A percentile compares a stretch with the other conserved stretches of the same genome.
These are phyloP conservation scores for Syngnathus typhle DNA, from an alignment of 2,113 vertebrate genomes.

Conservation along the genomic window DNA sequence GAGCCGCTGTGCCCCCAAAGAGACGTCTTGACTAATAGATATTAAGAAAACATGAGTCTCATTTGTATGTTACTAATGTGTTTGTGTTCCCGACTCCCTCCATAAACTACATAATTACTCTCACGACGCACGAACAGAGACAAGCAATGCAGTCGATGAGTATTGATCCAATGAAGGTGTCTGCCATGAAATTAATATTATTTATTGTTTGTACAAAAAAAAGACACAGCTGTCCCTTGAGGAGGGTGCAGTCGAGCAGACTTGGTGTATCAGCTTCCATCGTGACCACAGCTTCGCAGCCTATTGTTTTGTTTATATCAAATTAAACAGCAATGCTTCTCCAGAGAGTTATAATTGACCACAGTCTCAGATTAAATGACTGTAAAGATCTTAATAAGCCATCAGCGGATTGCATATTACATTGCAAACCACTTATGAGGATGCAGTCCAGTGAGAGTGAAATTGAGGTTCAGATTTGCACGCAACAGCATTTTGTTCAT, in stretches of 20 bases:
- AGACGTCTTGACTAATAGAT: slow-evolving; percentile 21
- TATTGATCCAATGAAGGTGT: slow-evolving; percentile 60
- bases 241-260: slow-evolving; percentile 28
- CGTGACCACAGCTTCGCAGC: slow-evolving; percentile 64
- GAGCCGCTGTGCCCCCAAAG: slow-evolving; percentile 24
- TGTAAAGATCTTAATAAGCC: slow-evolving; percentile 73
- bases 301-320: slow-evolving; percentile 72
- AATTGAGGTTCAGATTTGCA: slow-evolving; percentile 60
- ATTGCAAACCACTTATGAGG: slow-evolving; percentile 65
- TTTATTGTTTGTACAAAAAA: slow-evolving; percentile 61
- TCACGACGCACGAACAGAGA: slow-evolving; percentile 40
- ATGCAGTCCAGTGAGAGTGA: slow-evolving; percentile 52
- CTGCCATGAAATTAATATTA: slow-evolving; percentile 70
- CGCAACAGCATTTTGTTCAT: slow-evolving; percentile 51
- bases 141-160: slow-evolving; percentile 55
- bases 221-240: slow-evolving; percentile 52
- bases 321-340: slow-evolving; percentile 71
- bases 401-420: slow-evolving; percentile 66
- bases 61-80: slow-evolving; percentile 43
- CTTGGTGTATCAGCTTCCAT: slow-evolving; percentile 67
- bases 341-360: slow-evolving; percentile 69
- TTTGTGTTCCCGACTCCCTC: slow-evolving; percentile 14
- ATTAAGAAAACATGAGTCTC: slow-evolving; percentile 38
- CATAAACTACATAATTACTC: slow-evolving; percentile 52
- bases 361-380: slow-evolving; percentile 70